Base-by-base conservation (phyloP, 2,113 vertebrate species). In the Potamarius usumacintae region DNA sequence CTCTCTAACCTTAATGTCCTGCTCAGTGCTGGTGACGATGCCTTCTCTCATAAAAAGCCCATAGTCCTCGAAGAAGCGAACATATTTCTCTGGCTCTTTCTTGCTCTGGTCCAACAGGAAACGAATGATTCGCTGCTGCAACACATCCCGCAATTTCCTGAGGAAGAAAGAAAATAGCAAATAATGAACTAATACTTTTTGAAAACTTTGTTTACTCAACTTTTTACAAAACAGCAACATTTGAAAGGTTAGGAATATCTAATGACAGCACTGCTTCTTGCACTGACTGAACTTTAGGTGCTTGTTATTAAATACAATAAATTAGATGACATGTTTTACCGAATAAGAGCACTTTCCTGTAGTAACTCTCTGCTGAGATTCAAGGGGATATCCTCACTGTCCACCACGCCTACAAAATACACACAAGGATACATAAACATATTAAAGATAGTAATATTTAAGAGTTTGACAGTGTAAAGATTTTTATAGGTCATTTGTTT, bases 301-400 rank as follows among this genome's bases (percentile, higher is more conserved):
- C 2, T n/a, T 12, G 25, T 53, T n/a, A 80, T 58, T 74, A 55
- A 78, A 80, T 80, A n/a, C 14, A 30, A 8, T 58, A 60, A 60
- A 57, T 80, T 11, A 60, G 53, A 62, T 7, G 1, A 80, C 25
- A 27, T 20, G 18, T 25, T 74, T 91, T 90, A 99, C 98, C 97
- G 96, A 94, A 99, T 97, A 78, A 99, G 96, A 18, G 93, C 91
- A 7, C 97, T 99, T 93, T 99, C 97, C 94, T 99, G 98, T 57
- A 99, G 95, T 69, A 99, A 95, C 94, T 99, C 98, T 90, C 98
- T 95, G 94, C 98, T 99, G 92, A 99, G 96, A 91, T 99, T 99
- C 89, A 99, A 92, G 0, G 98, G 98, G 88, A 99, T 97, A 91
- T 99, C 98, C 93, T 99, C 98, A 20, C 98, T 99, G 96, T 99